A percentile compares a stretch with the other conserved stretches of the same genome.
phyloP scores from a whole-genome alignment of 1,140 invertebrate species.

The Phymastichus coffea region DNA sequence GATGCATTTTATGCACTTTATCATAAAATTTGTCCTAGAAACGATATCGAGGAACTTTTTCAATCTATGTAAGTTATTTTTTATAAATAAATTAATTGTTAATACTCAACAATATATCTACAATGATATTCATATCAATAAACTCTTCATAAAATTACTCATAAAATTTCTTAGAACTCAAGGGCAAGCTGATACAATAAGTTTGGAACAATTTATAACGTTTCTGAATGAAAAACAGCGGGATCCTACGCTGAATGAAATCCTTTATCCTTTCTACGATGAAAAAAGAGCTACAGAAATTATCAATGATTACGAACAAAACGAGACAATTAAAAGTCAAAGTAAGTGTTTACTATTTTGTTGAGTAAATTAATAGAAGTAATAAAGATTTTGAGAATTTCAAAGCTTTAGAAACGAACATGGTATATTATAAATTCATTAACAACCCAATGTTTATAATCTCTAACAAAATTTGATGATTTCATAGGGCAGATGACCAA shows the following conservation, averaged over 20 bases:
- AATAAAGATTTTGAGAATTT: no score
- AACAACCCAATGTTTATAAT: no score
- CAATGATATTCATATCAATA: no score
- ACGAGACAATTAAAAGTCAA: slow-evolving; percentile 74
- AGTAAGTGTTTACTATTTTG: slow-evolving; percentile 62
- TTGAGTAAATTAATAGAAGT: no score
- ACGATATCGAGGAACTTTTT: slow-evolving; percentile 98
- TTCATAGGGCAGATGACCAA: slow-evolving; percentile 65
- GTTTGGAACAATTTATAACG: slow-evolving; percentile 84
- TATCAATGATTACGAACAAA: slow-evolving; percentile 90
- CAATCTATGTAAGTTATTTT: slow-evolving; percentile 84
- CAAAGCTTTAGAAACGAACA: no score
- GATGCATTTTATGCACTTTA: slow-evolving; percentile 98
- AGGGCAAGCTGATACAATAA: slow-evolving; percentile 86
- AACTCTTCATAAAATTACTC: slow-evolving; percentile 5
- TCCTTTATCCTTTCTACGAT: slow-evolving; percentile 96
- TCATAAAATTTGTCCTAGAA: slow-evolving; percentile 98
- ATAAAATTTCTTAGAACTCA: slow-evolving; percentile 68
- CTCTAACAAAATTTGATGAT: no score
- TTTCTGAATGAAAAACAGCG: slow-evolving; percentile 98
- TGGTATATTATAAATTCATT: no score
- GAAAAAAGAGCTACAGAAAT: slow-evolving; percentile 91
- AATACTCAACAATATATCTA: slow-evolving; percentile 16
- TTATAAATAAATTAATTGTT: neutral
- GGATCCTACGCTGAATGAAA: slow-evolving; percentile 98